Conservation (phyloP, 2,888 invertebrate genomes). For the Endotricha flammealis region DNA sequence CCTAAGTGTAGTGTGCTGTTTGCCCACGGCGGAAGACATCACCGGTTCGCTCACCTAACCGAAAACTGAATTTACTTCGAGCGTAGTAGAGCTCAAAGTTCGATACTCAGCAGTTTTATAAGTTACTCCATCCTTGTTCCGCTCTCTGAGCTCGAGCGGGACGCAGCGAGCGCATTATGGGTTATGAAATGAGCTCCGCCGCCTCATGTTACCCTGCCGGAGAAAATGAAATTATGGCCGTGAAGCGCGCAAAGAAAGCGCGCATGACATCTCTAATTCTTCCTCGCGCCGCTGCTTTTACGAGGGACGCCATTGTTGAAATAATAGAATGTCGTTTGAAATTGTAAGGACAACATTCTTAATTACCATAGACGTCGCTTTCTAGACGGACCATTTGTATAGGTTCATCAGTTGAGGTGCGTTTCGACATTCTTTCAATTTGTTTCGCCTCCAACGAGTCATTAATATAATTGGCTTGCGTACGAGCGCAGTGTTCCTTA, state of each 20-base stretch:
- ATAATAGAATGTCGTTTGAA: conserved; percentile 9
- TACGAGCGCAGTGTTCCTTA: conserved; percentile 33
- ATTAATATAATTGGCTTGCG: conserved; percentile 21
- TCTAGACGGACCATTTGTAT: conserved; percentile 1
- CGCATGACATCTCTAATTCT: conserved; percentile 48
- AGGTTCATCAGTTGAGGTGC: not conserved
- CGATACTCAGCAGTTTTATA: conserved; percentile 43
- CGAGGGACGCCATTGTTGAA: conserved; percentile 8
- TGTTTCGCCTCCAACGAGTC: conserved; percentile 1
- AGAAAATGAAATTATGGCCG: conserved; percentile 71
- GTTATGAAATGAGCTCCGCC: conserved; percentile 71
- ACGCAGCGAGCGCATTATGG: conserved; percentile 57
- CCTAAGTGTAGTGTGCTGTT: conserved; percentile 57
- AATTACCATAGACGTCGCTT: conserved; percentile 7
- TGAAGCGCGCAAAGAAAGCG: conserved; percentile 62
- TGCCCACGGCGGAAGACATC: conserved; percentile 56
- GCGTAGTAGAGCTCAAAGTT: conserved; percentile 52
- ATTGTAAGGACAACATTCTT: conserved; percentile 8
- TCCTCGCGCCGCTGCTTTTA: conserved; percentile 21
- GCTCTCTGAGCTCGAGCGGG: conserved; percentile 34
- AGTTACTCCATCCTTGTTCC: conserved; percentile 34
- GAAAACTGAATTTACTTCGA: conserved; percentile 44
- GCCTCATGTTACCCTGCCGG: conserved; percentile 59
- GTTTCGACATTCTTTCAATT: not conserved
- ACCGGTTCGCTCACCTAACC: conserved; percentile 32